Conservation (phyloP, 37 sponge, comb jelly and placozoan species). For the Chondrosia reniformis region DNA sequence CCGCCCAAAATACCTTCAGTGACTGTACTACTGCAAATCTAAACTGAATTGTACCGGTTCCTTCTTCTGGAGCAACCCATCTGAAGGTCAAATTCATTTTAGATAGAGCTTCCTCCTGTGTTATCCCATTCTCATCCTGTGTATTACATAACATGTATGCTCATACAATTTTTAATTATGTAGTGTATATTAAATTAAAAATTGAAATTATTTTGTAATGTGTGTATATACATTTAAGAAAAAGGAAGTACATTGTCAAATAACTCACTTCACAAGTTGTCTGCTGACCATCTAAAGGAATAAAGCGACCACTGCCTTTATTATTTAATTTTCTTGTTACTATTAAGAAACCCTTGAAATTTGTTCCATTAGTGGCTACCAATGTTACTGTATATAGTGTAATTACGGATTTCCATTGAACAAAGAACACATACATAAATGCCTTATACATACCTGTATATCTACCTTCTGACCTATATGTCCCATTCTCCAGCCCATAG, state of each 20-base stretch:
- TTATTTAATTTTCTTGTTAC: not conserved
- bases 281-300: not conserved
- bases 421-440: not conserved
- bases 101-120: not conserved
- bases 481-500: too few relatives aligned
- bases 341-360: not conserved
- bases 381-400: not conserved
- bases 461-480: too few relatives aligned
- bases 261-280: not conserved
- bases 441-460: not conserved
- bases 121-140: not conserved
- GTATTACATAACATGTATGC: not conserved
- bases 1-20: not conserved
- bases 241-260: not conserved
- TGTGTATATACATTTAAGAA: not conserved
- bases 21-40: not conserved
- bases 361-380: not conserved
- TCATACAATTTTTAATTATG: not conserved
- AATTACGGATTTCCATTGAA: not conserved
- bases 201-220: not conserved
- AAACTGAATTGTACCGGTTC: constrained; percentile 19
- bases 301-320: not conserved
- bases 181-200: not conserved
- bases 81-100: not conserved
- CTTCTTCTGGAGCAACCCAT: constrained; percentile 18